These are phyloP conservation scores for Ennomos quercinarius DNA, from an alignment of 2,888 invertebrate species.

Conservation along the genomic window DNA sequence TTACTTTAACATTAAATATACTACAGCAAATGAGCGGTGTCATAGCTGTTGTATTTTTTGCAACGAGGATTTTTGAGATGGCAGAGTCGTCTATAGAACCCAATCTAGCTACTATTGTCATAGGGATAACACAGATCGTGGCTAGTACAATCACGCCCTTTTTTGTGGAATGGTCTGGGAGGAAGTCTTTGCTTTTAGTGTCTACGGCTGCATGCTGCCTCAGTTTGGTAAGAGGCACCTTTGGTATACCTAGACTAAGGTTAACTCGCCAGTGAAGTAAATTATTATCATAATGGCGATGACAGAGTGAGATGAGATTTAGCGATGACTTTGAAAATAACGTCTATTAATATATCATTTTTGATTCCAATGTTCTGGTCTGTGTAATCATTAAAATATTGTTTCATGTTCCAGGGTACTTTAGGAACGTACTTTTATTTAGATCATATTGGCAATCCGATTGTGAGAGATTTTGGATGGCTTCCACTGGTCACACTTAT, in stretches of 20 bases:
- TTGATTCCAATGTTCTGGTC: no score
- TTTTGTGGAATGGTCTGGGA: slow-evolving; percentile 58
- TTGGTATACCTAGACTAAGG: no score
- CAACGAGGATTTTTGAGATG: slow-evolving; percentile 55
- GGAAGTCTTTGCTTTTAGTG: slow-evolving; percentile 51
- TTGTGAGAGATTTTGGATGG: slow-evolving; percentile 47
- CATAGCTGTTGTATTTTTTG: slow-evolving; percentile 51
- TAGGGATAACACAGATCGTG: slow-evolving; percentile 53
- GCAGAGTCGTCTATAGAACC: slow-evolving; percentile 55
- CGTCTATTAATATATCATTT: no score
- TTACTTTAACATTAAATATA: slow-evolving; percentile 49
- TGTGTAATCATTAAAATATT: no score
- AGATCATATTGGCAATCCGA: slow-evolving; percentile 31
- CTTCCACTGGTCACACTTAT: slow-evolving; percentile 53
- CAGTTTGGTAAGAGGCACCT: slow-evolving; percentile 54
- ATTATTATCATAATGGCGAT: no score
- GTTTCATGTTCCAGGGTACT: slow-evolving; percentile 42
- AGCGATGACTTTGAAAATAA: no score
- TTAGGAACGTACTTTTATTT: slow-evolving; percentile 58
- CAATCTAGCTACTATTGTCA: slow-evolving; percentile 57
- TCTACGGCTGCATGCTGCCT: slow-evolving; percentile 54
- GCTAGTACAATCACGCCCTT: slow-evolving; percentile 54
- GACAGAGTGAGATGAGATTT: no score
- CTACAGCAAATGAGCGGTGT: slow-evolving; percentile 59
- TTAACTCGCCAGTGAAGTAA: no score